phyloP scores from a whole-genome alignment of 2,113 vertebrate species.

The Cinclus mexicanus region DNA sequence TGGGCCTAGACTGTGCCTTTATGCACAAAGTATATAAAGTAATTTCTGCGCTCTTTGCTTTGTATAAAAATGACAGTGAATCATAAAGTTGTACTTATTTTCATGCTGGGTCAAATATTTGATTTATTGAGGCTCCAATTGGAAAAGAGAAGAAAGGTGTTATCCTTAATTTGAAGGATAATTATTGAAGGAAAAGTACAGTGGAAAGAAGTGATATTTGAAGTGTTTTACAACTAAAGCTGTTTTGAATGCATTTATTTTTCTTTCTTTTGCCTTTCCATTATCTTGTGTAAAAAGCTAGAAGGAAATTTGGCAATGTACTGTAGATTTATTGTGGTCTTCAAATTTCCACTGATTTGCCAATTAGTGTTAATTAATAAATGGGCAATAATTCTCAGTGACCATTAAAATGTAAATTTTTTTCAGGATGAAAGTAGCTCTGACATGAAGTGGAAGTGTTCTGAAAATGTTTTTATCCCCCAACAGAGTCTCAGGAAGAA shows the following conservation, averaged over 20 bases:
- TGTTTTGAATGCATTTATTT: not conserved
- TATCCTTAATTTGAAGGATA: not conserved
- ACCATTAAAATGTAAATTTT: not conserved
- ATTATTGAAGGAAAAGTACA: not conserved
- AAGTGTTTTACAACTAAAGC: not conserved
- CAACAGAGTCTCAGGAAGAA: conserved; percentile 91
- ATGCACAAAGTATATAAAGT: not conserved
- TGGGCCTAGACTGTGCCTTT: not conserved
- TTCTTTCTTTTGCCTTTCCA: not conserved
- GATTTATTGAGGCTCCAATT: not conserved
- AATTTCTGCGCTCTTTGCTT: not conserved
- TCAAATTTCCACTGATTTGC: not conserved
- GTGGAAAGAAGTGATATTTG: not conserved
- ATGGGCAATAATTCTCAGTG: not conserved
- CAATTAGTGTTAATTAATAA: not conserved
- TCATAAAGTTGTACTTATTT: not conserved
- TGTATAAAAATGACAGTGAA: not conserved
- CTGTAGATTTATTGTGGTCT: not conserved
- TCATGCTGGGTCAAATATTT: not conserved
- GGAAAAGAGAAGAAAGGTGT: not conserved
- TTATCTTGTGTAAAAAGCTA: not conserved
- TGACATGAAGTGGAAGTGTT: not conserved
- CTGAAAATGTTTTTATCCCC: not conserved
- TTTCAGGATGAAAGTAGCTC: not conserved
- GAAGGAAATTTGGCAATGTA: not conserved